Base-by-base conservation (phyloP, 2,888 invertebrate species). In the Meta bourneti region DNA sequence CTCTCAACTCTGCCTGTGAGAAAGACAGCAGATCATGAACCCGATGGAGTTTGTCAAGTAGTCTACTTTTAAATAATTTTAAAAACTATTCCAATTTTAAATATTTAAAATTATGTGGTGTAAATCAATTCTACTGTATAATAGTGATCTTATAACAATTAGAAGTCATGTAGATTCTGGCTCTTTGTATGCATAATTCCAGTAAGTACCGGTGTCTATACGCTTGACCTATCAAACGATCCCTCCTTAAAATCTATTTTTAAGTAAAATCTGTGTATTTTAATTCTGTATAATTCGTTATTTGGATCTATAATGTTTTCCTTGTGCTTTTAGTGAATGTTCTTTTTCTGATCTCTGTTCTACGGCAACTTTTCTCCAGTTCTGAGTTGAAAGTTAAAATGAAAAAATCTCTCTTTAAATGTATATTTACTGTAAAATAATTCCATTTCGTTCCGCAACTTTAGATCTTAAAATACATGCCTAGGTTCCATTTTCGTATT, bases 1-100 rank as follows among this genome's bases (percentile, higher is more conserved):
- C 20, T 74, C 88, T 88, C 80, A 88, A 88, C 88, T 88, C 81
- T 20, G 61, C 80, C 61, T 51, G 74, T 70, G 74, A 71, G 80
- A 85, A 88, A 88, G 88, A 88, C 72, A 88, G 88, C 77, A 86
- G 84, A 90, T 90, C 90, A 85, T 85, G 86, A 91, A 87, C 85
- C 71, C 71, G 78, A 71, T 70, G 78, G 78, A 87, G 87, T 74
- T 91, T 83, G 91, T 74, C 74, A 87, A 78, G 54, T 87, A 74
- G 82, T 20, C 20, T 77, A 34, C 74, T 19, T 13, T 61, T 48
- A 74, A 86, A 88, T 52, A 9, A 52, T 79, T 20, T 61, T 61
- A 49, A 88, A 74, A 72, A 81, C 13, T 75, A 51, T 71, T 80
- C 52, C 54, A 0, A 16, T 54, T n/a, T 79, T 72, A 54, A n/a